Conservation (phyloP, 2,113 vertebrate species). For the Psettodes erumei region DNA sequence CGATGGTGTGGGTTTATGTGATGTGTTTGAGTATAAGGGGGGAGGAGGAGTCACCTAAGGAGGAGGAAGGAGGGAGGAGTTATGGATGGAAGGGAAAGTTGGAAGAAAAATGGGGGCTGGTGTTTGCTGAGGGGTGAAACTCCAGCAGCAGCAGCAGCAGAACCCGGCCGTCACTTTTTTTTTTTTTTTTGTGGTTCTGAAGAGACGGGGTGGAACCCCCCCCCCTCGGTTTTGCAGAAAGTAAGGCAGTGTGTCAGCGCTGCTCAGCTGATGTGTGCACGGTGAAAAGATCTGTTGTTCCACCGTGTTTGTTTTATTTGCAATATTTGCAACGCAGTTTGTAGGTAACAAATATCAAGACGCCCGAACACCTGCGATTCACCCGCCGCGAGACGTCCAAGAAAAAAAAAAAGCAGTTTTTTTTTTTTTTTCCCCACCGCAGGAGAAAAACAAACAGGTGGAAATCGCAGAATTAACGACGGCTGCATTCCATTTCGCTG, state of each 20-base stretch:
- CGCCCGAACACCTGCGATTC: no score
- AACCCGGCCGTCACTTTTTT: slow-evolving; percentile 16
- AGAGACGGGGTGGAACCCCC: slow-evolving; percentile 28
- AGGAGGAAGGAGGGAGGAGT: slow-evolving; percentile 25
- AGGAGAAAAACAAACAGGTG: no score
- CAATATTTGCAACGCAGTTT: no score
- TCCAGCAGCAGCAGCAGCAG: slow-evolving; percentile 45
- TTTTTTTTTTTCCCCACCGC: no score
- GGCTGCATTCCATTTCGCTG: background rate
- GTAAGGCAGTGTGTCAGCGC: slow-evolving; percentile 49
- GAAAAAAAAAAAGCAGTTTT: no score
- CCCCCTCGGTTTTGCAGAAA: slow-evolving; percentile 30
- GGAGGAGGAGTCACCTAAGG: slow-evolving; percentile 33
- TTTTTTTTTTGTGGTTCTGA: slow-evolving; percentile 53
- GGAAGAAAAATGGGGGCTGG: slow-evolving; percentile 46
- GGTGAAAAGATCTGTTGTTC: no score
- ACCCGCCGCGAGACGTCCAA: no score
- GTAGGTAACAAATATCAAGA: no score
- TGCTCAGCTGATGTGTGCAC: no score
- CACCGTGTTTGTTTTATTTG: no score
- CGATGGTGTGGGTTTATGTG: slow-evolving; percentile 44
- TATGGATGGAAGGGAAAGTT: slow-evolving; percentile 41
- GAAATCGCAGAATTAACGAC: no score
- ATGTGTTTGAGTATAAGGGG: no score
- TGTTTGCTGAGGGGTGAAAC: slow-evolving; percentile 69